Evolutionary conservation across 2,113 vertebrate species (phyloP).

Genomic region (Archocentrus centrarchus): DNA sequence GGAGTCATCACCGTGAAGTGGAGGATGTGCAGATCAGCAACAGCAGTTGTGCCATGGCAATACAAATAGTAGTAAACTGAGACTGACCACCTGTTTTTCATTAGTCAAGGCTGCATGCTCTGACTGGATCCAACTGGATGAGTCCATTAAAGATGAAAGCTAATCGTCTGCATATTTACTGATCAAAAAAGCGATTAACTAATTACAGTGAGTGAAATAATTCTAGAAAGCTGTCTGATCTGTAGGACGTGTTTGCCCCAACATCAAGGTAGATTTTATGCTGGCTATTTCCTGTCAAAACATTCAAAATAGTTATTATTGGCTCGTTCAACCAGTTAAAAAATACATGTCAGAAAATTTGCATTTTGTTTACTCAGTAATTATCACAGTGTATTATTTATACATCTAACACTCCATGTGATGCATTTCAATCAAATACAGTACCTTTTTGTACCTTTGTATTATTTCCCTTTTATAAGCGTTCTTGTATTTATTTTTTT

Average conservation of each 20-base stretch:
- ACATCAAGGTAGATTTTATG: not conserved
- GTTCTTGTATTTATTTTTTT: not conserved
- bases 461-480: not conserved
- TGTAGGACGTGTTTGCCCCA: not conserved
- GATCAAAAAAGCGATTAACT: not conserved
- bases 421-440: not conserved
- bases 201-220: too few relatives aligned
- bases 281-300: not conserved
- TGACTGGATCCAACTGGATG: slow-evolving; percentile 15
- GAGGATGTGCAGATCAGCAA: slow-evolving; percentile 1
- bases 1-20: not conserved
- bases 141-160: not conserved
- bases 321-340: too few relatives aligned
- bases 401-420: not conserved
- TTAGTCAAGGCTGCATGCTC: not conserved
- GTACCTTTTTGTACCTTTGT: not conserved
- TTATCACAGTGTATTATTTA: not conserved
- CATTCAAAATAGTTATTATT: not conserved
- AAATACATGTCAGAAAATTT: too few relatives aligned
- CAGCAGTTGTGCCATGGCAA: slow-evolving; percentile 1
- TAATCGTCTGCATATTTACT: not conserved
- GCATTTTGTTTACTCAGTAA: not conserved
- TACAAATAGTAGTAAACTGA: slow-evolving; percentile 18
- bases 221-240: not conserved
- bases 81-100: slow-evolving; percentile 13